Conservation (phyloP, 2,113 vertebrate genomes). For the Myiozetetes cayanensis region DNA sequence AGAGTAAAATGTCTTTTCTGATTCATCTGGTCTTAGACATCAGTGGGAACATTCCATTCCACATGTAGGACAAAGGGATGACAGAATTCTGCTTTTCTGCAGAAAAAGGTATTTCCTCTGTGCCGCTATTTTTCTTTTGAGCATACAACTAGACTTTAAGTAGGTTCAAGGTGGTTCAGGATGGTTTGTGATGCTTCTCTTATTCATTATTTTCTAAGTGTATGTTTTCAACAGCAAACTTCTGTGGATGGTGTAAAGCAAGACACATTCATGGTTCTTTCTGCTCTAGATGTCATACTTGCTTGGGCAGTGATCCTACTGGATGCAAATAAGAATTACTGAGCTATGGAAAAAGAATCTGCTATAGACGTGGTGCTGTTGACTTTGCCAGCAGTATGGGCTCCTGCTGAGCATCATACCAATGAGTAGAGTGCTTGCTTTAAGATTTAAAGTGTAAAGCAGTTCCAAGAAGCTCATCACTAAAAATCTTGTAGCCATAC, state of each 20-base stretch:
- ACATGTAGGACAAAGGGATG: neutral
- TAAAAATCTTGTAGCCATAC: neutral
- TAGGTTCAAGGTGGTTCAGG: neutral
- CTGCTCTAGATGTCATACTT: neutral
- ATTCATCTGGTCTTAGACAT: neutral
- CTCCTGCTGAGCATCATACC: fast-evolving
- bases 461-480: neutral
- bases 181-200: neutral
- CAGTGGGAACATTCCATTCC: neutral
- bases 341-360: neutral
- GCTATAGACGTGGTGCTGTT: neutral
- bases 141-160: neutral
- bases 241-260: neutral
- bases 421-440: neutral
- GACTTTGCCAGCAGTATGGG: neutral
- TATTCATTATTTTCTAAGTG: neutral
- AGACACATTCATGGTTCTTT: neutral
- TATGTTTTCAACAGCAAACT: neutral
- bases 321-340: neutral
- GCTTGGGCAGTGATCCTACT: neutral
- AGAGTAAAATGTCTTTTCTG: neutral
- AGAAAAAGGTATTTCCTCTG: neutral
- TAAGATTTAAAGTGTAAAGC: neutral
- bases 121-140: neutral
- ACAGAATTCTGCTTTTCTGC: neutral